Base-by-base conservation (phyloP, 1,140 invertebrate genomes). In the Bradynema listronoti region DNA sequence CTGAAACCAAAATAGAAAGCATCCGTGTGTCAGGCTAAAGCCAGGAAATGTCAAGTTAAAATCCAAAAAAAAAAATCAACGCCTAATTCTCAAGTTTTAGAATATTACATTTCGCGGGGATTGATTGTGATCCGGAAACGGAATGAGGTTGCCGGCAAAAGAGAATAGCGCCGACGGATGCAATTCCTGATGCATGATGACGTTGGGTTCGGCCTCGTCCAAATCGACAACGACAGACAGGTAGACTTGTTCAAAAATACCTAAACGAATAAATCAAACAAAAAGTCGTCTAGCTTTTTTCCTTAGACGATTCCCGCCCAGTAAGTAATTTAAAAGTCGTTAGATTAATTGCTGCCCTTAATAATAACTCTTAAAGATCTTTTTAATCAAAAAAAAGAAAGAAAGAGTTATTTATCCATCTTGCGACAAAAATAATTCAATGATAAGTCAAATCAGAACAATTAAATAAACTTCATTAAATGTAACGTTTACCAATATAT, bases 111-210 rank as follows among this genome's bases (percentile, higher is more conserved):
- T 98, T 75, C 90, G 82, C 0, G 94, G 94, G 78, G 90, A 93
- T 79, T 97, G 95, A 81, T 99, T 99, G 78, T 87, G 93, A 80
- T 99, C 93, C 0, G 93, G 91, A 85, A 93, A 88, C 0, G 95
- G 95, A 63, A 96, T 96, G n/a, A 96, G 80, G 69, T 86, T 86
- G 0, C 91, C 94, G 52, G 96, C 81, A 77, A 94, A 88, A 75
- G 90, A 94, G 65, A 99, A 83, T 64, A 98, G 91, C 45, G 84
- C 83, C 2, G 86, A 87, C 72, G 91, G 87, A 14, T 84, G 85
- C 0, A 95, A 68, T 80, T 99, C 95, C 79, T 88, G 82, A 80
- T 99, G 94, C 9, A 90, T 93, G 0, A 91, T 93, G 43, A 88
- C 81, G 41, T 80, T 80, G 24, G 78, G 78, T 77, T 87, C 84